phyloP scores from a whole-genome alignment of 2,113 vertebrate species.

The Willisornis vidua region DNA sequence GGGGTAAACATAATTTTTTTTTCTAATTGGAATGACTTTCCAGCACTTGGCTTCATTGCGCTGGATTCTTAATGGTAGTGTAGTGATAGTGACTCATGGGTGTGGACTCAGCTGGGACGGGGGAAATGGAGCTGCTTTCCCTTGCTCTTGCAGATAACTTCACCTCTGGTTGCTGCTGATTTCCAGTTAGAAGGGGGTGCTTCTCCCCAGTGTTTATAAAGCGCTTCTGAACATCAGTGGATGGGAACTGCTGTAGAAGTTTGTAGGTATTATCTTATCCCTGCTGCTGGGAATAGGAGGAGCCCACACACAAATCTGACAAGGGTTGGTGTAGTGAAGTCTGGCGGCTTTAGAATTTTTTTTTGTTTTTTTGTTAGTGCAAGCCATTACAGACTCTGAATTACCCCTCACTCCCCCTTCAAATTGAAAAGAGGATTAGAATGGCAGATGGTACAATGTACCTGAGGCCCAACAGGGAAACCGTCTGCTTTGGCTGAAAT shows the following conservation, averaged over 20 bases:
- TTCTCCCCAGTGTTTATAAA: neutral
- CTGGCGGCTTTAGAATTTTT: neutral
- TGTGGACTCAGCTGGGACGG: neutral
- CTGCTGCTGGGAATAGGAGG: neutral
- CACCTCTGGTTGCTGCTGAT: neutral
- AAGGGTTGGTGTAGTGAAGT: neutral
- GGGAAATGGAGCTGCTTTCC: neutral
- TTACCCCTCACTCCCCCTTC: neutral
- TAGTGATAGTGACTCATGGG: neutral
- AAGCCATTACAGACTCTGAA: neutral
- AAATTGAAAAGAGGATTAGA: slow-evolving; percentile 26
- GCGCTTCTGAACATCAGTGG: accelerated
- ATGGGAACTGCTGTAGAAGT: neutral
- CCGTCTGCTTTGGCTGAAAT: slow-evolving; percentile 3
- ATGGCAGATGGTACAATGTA: neutral
- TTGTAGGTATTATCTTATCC: neutral
- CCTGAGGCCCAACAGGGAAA: neutral
- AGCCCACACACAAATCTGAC: neutral
- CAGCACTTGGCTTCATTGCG: neutral
- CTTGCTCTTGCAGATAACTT: neutral
- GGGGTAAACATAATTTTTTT: neutral
- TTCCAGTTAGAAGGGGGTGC: neutral
- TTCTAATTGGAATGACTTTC: neutral
- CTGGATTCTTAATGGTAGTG: neutral
- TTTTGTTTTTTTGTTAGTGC: neutral